phyloP scores from a whole-genome alignment of 2,113 vertebrate genomes.

The Sander lucioperca region DNA sequence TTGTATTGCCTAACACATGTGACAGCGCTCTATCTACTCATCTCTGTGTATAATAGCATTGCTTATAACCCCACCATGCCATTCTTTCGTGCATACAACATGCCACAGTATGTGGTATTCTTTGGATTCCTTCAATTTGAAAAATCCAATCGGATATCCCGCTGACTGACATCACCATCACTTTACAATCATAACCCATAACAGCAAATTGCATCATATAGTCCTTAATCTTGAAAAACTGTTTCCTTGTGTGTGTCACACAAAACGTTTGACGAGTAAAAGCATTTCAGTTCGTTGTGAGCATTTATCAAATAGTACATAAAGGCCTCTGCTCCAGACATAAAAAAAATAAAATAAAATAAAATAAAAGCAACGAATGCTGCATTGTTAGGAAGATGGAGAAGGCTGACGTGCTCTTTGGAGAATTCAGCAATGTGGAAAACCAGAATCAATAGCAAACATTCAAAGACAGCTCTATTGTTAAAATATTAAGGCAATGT shows the following conservation, averaged over 20 bases:
- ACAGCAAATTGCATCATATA: constrained; percentile 25
- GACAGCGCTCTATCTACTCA: background rate
- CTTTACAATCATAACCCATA: constrained; percentile 11
- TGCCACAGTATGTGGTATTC: constrained; percentile 5
- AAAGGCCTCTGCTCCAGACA: background rate
- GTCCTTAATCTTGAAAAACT: constrained; percentile 17
- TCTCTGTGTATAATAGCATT: constrained; percentile 7
- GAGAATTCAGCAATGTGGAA: constrained; percentile 3
- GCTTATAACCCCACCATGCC: background rate
- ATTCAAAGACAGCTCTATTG: background rate
- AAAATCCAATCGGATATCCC: constrained; percentile 30
- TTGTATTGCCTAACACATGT: background rate
- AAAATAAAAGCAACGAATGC: background rate
- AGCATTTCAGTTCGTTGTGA: background rate
- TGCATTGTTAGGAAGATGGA: background rate
- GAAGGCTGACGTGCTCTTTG: background rate
- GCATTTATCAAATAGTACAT: background rate
- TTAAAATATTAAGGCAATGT: background rate
- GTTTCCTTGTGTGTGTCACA: background rate
- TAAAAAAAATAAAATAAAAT: too few species aligned
- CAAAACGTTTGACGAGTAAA: constrained; percentile 16
- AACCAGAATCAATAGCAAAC: constrained; percentile 5
- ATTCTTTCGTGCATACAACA: constrained; percentile 3
- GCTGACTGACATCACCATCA: constrained; percentile 27
- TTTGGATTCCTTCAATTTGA: constrained; percentile 10